Base-by-base conservation (phyloP, 2,113 vertebrate genomes). In the Cervus canadensis region DNA sequence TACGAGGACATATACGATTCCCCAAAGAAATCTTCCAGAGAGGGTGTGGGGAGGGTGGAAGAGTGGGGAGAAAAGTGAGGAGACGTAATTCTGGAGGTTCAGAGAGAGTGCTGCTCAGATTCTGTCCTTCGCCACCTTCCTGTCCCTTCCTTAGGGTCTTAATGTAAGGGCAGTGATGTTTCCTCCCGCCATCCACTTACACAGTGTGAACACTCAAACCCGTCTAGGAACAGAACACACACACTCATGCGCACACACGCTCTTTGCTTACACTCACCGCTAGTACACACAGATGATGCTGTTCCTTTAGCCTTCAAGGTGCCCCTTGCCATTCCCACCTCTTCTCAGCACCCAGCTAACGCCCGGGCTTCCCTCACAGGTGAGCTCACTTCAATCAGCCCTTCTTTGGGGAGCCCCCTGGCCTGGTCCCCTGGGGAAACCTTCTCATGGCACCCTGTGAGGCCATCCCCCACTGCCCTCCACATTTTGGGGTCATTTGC, bases 1-100 rank as follows among this genome's bases (percentile, higher is more conserved):
- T 95, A 96, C 84, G 95, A 96, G 91, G 62, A 87, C 16, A 8
- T 89, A 59, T 87, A 97, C 26, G 87, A 54, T 71, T 98, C 96
- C 89, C 93, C 11, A 93, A 96, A 97, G 97, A 94, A 89, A 87
- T 40, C 88, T 91, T 48, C 60, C 26, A 50, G 74, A 79, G 59
- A 50, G 43, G 54, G 60, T 56, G 21, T 7, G 0, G 2, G 89
- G 79, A 88, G 19, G 43, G 59, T 30, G 57, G 23, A 54, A 33
- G 43, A 23, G 60, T 33, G 19, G 89, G 59, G 54, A 88, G 83
- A 33, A 71, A 59, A 52, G 11, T 30, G 45, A 56, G 78, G 56
- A 84, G 48, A 48, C n/a, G 33, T 62, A 25, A 81, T 59, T 92
- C 85, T 89, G 50, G 76, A 94, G 40, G 21, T 81, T 48, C 91